Conservation (phyloP, 2,888 invertebrate genomes). For the Mimachlamys varia region DNA sequence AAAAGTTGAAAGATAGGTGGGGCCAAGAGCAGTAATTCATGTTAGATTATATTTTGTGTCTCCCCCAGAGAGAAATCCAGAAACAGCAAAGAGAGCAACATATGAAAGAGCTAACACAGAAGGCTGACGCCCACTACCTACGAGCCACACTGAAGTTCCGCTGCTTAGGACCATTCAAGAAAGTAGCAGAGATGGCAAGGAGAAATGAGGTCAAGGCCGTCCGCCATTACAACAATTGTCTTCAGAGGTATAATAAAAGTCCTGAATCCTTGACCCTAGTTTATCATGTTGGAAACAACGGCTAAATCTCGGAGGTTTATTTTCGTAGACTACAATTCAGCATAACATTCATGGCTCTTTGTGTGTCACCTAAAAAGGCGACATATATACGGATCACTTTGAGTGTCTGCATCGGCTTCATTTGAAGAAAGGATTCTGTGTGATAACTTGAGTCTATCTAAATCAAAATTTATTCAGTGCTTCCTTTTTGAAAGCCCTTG, state of each 20-base stretch:
- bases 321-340: no score
- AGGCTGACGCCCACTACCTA: conserved; percentile 72
- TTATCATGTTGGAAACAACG: background rate
- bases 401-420: no score
- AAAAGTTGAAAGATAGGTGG: no score
- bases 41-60: background rate
- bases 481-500: no score
- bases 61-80: conserved; percentile 71
- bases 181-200: conserved; percentile 67
- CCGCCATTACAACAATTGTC: conserved; percentile 55
- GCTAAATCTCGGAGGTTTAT: no score
- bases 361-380: no score
- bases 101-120: conserved; percentile 61
- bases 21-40: no score
- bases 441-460: no score
- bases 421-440: no score
- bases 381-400: no score
- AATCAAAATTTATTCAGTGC: no score
- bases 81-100: conserved; percentile 63
- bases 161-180: conserved; percentile 71
- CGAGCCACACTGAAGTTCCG: conserved; percentile 71
- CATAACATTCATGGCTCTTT: no score
- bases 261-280: background rate
- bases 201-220: conserved; percentile 65
- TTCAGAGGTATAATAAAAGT: conserved; percentile 58